Conservation (phyloP, 2,113 vertebrate species). For the Podiceps cristatus region DNA sequence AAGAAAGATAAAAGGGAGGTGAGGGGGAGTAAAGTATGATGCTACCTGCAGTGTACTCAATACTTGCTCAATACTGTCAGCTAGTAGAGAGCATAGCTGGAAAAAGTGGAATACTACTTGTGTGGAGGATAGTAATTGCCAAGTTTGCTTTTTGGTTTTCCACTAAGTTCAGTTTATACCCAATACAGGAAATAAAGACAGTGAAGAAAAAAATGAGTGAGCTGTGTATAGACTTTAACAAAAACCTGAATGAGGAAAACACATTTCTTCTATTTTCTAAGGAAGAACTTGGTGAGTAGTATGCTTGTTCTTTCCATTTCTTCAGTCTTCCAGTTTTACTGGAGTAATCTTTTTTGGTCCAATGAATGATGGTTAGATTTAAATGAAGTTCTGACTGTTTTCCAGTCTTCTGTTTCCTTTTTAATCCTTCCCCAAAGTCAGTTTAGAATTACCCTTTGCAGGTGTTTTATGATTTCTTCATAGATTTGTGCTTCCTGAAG, state of each 20-base stretch:
- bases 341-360: neutral
- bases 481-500: neutral
- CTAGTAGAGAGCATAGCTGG: neutral
- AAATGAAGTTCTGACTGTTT: neutral
- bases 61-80: neutral
- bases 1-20: neutral
- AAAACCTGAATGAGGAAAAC: conserved; percentile 92
- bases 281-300: conserved; percentile 85
- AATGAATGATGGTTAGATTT: neutral
- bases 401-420: neutral
- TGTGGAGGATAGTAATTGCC: neutral
- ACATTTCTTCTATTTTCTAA: conserved; percentile 86
- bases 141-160: neutral
- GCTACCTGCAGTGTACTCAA: neutral
- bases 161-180: conserved; percentile 2
- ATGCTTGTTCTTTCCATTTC: neutral
- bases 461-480: neutral
- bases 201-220: conserved; percentile 89
- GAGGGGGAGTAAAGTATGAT: neutral
- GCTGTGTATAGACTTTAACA: conserved; percentile 93
- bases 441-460: neutral
- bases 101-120: neutral
- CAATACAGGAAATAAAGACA: conserved; percentile 87
- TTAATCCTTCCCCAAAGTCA: neutral
- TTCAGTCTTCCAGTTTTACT: neutral